phyloP scores from a whole-genome alignment of 53 echinoderm and acorn worm genomes.

The Paracentrotus lividus region DNA sequence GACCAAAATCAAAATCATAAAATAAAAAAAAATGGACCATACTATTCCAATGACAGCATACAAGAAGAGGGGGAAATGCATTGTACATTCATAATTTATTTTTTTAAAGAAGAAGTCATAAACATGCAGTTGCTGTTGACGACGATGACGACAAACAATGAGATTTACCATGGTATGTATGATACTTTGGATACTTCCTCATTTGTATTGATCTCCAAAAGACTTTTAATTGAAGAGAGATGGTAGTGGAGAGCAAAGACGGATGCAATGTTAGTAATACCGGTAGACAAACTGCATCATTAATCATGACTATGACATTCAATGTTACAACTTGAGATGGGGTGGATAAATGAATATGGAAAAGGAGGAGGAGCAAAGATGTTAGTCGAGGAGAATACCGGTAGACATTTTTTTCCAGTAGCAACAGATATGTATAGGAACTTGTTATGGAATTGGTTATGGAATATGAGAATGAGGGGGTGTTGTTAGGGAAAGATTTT shows the following conservation, averaged over 20 bases:
- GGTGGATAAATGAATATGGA: not conserved
- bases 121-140: not conserved
- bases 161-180: conserved; percentile 97
- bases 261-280: conserved; percentile 54
- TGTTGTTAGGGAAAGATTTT: not conserved
- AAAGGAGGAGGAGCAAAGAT: not conserved
- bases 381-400: too few relatives aligned
- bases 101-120: conserved; percentile 1
- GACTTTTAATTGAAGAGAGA: conserved; percentile 76
- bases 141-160: conserved; percentile 48
- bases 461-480: too few relatives aligned
- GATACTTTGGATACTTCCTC: conserved; percentile 99
- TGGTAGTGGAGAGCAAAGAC: not conserved
- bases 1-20: conserved; percentile 4
- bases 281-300: conserved; percentile 26
- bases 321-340: not conserved
- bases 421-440: too few relatives aligned
- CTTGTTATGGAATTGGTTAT: too few relatives aligned
- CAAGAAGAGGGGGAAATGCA: not conserved
- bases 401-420: too few relatives aligned
- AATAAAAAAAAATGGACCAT: conserved; percentile 7
- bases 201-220: conserved; percentile 99
- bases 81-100: conserved; percentile 3
- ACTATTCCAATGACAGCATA: conserved; percentile 29
- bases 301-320: conserved; percentile 7